Evolutionary conservation across 1,140 invertebrate species (phyloP).

Genomic region (Eciton burchellii): DNA sequence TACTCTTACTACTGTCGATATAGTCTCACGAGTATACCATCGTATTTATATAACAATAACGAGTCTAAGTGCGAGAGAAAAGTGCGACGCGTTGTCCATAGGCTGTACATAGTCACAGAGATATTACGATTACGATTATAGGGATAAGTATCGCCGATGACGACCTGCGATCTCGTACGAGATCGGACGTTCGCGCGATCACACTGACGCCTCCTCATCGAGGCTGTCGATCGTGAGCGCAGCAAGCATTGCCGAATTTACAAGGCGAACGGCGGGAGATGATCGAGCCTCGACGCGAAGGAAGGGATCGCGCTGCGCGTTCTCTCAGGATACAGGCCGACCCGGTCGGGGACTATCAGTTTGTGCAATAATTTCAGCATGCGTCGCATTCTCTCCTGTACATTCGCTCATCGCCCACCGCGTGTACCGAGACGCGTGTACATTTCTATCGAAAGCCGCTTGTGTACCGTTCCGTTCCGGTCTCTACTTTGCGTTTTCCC

Average conservation of each 20-base stretch:
- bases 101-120: constrained; percentile 71
- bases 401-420: constrained; percentile 37
- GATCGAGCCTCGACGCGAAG: constrained; percentile 37
- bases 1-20: constrained; percentile 74
- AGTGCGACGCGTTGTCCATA: constrained; percentile 72
- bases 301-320: constrained; percentile 16
- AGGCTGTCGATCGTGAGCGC: constrained; percentile 64
- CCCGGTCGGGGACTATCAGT: constrained; percentile 56
- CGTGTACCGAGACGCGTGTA: constrained; percentile 45
- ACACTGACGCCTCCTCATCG: constrained; percentile 8
- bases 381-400: constrained; percentile 57
- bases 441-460: constrained; percentile 45
- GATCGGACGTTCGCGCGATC: constrained; percentile 14
- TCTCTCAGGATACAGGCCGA: constrained; percentile 27
- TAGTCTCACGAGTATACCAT: constrained; percentile 74
- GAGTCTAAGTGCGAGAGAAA: constrained; percentile 59
- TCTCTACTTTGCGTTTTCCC: constrained; percentile 2
- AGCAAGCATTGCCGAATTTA: constrained; percentile 66
- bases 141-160: constrained; percentile 31
- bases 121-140: constrained; percentile 68
- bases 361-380: constrained; percentile 69
- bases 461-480: constrained; percentile 64
- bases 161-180: constrained; percentile 28
- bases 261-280: background rate
- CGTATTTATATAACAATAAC: constrained; percentile 72